Conservation (phyloP, 2,113 vertebrate species). For the Osmerus mordax region DNA sequence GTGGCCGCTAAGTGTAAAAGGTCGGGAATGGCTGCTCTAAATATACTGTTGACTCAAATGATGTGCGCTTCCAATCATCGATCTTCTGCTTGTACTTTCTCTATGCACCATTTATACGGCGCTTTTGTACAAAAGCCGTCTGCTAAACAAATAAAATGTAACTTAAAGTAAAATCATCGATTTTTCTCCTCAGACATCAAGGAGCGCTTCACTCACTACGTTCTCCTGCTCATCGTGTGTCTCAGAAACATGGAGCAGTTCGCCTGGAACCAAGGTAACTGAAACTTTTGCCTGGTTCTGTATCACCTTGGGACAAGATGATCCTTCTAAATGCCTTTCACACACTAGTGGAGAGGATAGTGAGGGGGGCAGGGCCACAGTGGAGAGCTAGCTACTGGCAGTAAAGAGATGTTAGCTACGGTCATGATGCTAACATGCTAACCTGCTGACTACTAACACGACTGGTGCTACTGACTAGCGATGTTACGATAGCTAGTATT, state of each 20-base stretch:
- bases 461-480: neutral
- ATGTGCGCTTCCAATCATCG: too few species aligned
- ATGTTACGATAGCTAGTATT: slow-evolving; percentile 29
- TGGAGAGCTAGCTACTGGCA: slow-evolving; percentile 46
- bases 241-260: slow-evolving; percentile 99
- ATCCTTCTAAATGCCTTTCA: slow-evolving; percentile 4
- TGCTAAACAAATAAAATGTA: neutral
- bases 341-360: neutral
- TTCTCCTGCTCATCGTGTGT: slow-evolving; percentile 94
- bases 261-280: slow-evolving; percentile 93
- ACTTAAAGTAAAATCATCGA: neutral
- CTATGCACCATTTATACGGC: neutral
- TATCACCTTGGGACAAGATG: too few species aligned
- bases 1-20: too few species aligned
- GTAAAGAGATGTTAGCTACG: slow-evolving; percentile 39
- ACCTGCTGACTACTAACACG: neutral
- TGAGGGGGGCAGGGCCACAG: slow-evolving; percentile 6
- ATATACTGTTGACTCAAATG: too few species aligned
- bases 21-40: too few species aligned
- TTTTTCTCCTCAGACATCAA: slow-evolving; percentile 84
- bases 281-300: too few species aligned
- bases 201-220: slow-evolving; percentile 93
- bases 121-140: neutral
- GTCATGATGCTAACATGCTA: slow-evolving; percentile 26
- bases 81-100: neutral